Evolutionary conservation across 1,140 invertebrate genomes (phyloP).

Genomic region (Cyclina sinensis): DNA sequence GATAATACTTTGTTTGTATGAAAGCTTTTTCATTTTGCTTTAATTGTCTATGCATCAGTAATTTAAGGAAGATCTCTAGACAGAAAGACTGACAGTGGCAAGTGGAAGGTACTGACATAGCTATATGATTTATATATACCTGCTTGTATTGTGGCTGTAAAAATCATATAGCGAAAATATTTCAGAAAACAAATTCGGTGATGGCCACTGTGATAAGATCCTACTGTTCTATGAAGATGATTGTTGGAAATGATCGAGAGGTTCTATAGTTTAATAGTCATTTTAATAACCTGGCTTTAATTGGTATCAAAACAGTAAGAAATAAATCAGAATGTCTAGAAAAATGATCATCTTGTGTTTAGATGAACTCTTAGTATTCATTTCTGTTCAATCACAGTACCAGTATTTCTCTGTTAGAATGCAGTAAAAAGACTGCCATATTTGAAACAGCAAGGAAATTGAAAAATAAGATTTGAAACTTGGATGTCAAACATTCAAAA

Average conservation of each 20-base stretch:
- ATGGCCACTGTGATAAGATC: slow-evolving; percentile 6
- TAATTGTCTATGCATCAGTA: slow-evolving; percentile 4
- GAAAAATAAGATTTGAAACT: too few relatives aligned
- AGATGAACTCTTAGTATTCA: too few relatives aligned
- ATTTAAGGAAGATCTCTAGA: slow-evolving; percentile 7
- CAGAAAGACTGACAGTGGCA: background rate
- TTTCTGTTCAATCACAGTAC: too few relatives aligned
- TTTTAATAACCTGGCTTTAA: background rate
- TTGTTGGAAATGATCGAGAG: background rate
- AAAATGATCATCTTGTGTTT: too few relatives aligned
- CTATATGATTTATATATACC: background rate
- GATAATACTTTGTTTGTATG: background rate
- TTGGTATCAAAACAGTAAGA: too few relatives aligned
- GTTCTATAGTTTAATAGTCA: background rate
- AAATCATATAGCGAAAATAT: background rate
- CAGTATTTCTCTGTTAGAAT: too few relatives aligned
- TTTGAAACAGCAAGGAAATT: too few relatives aligned
- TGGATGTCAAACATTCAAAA: too few relatives aligned
- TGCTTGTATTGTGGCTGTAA: background rate
- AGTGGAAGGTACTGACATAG: background rate
- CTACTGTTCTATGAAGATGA: slow-evolving; percentile 17
- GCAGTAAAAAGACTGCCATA: too few relatives aligned
- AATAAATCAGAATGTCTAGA: too few relatives aligned
- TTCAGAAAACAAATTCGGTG: background rate
- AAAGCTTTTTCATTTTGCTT: background rate